phyloP scores from a whole-genome alignment of 1,140 invertebrate species.

The Lutraria rhynchaena region DNA sequence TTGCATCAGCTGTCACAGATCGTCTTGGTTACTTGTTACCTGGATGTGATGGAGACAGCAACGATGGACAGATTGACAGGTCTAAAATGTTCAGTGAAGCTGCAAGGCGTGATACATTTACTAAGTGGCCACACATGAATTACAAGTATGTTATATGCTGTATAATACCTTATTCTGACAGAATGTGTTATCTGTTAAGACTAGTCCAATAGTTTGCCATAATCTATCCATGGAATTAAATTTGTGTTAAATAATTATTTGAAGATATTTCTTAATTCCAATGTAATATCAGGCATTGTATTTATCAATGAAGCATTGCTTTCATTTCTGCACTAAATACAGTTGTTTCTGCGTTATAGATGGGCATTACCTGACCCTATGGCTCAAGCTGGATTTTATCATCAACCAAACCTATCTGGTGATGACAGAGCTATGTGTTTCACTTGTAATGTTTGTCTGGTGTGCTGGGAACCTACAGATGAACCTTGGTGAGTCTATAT shows the following conservation, averaged over 20 bases:
- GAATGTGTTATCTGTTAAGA: no score
- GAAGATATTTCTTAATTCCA: no score
- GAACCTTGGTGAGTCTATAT: constrained; percentile 96
- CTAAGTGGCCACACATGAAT: constrained; percentile 97
- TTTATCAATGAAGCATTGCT: no score
- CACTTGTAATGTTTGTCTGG: constrained; percentile 94
- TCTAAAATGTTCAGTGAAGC: constrained; percentile 94
- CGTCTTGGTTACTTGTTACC: constrained; percentile 89
- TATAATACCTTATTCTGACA: no score
- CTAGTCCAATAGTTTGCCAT: no score
- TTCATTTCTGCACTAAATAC: no score
- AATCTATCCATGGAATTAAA: no score
- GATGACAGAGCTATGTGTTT: constrained; percentile 98
- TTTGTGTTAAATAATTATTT: not conserved
- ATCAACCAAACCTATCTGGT: constrained; percentile 93
- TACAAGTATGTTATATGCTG: constrained; percentile 95
- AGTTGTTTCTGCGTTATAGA: constrained; percentile 83
- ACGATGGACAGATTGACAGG: constrained; percentile 75
- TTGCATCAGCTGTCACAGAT: constrained; percentile 94
- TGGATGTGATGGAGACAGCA: constrained; percentile 66
- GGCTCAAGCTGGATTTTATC: constrained; percentile 97
- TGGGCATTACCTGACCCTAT: constrained; percentile 97
- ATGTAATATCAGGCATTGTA: no score
- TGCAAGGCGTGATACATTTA: constrained; percentile 93
- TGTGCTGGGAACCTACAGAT: constrained; percentile 97